Evolutionary conservation across 1,140 invertebrate species (phyloP).

Genomic region (Calephelis nemesis): DNA sequence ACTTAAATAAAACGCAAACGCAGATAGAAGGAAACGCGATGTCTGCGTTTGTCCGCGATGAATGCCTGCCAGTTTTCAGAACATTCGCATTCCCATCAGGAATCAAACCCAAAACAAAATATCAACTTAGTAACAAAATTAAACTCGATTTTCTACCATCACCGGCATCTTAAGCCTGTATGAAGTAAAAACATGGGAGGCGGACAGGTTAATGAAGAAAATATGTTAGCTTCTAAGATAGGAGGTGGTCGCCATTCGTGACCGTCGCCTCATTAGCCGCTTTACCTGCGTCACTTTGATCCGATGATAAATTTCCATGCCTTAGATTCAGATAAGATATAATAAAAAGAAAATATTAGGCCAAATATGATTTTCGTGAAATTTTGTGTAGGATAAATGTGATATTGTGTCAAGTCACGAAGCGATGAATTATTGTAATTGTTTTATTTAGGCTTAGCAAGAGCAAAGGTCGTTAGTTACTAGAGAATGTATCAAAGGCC

Average conservation of each 20-base stretch:
- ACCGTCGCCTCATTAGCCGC: constrained; percentile 50
- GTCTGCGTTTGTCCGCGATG: no score
- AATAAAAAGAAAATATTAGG: constrained; percentile 37
- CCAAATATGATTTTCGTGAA: constrained; percentile 15
- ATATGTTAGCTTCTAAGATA: constrained; percentile 60
- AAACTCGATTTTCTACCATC: no score
- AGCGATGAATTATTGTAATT: background rate
- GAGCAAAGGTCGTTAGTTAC: background rate
- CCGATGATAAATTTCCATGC: constrained; percentile 41
- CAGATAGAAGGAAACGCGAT: no score
- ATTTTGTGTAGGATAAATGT: background rate
- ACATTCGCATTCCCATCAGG: no score
- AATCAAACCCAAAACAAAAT: no score
- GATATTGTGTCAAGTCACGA: constrained; percentile 10
- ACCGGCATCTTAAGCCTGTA: no score
- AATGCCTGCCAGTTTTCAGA: no score
- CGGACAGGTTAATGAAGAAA: constrained; percentile 73
- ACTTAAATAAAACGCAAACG: no score
- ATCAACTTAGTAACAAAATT: no score
- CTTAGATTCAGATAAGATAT: constrained; percentile 40
- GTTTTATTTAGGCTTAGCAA: background rate
- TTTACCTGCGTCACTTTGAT: constrained; percentile 39
- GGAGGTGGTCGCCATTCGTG: constrained; percentile 51
- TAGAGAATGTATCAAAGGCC: no score
- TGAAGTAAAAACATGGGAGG: constrained; percentile 50